Conservation (phyloP, 2,888 invertebrate species). For the Scaeva pyrastri region DNA sequence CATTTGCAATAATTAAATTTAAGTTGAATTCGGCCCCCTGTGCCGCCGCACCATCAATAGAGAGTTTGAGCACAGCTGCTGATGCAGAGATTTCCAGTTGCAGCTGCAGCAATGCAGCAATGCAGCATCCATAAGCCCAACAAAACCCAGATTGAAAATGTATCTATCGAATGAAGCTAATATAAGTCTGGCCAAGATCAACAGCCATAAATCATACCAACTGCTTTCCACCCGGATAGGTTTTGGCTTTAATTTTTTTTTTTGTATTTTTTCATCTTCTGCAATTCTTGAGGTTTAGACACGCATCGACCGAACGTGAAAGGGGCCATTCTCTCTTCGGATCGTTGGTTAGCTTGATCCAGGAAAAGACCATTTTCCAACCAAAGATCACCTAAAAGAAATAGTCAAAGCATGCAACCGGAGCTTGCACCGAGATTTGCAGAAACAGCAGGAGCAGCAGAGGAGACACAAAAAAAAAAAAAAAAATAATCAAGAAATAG, state of each 20-base stretch:
- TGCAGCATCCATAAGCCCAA: conserved; percentile 49
- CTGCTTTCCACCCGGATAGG: conserved; percentile 68
- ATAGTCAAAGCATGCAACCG: conserved; percentile 57
- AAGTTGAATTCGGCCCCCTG: conserved; percentile 57
- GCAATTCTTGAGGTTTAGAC: conserved; percentile 50
- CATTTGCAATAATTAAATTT: conserved; percentile 76
- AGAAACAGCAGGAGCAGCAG: background rate
- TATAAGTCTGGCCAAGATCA: conserved; percentile 66
- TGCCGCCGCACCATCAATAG: conserved; percentile 1
- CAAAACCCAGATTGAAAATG: conserved; percentile 73
- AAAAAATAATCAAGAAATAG: background rate
- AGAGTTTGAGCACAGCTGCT: conserved; percentile 46
- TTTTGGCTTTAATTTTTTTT: conserved; percentile 35
- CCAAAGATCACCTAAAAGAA: conserved; percentile 55
- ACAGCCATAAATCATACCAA: conserved; percentile 73
- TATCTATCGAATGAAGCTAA: conserved; percentile 57
- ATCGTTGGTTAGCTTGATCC: conserved; percentile 65
- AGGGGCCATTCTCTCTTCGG: conserved; percentile 64
- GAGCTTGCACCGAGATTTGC: conserved; percentile 11
- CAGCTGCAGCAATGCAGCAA: conserved; percentile 66
- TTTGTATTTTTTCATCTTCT: background rate
- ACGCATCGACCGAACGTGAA: conserved; percentile 72
- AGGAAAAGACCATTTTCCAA: conserved; percentile 61
- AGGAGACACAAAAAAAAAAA: background rate
- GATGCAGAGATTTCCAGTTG: conserved; percentile 12